Conservation (phyloP, 2,797 vertebrate species). For the Paramormyrops hopkinsi region DNA sequence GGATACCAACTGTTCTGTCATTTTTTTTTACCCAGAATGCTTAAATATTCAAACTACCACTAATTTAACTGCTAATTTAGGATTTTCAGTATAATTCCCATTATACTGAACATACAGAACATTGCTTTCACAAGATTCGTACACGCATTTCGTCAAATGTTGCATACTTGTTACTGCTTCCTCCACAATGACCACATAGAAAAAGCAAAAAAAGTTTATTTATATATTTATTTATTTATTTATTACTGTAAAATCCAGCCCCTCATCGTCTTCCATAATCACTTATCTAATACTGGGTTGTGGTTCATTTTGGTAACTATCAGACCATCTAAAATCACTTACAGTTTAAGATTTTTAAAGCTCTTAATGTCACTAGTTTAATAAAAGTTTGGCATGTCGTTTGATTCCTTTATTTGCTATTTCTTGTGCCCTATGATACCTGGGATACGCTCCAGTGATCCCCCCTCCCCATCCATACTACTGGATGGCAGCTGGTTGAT, state of each 20-base stretch:
- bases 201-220: not conserved
- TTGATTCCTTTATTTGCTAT: not conserved
- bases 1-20: not conserved
- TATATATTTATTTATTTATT: not conserved
- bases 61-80: not conserved
- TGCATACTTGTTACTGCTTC: not conserved
- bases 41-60: not conserved
- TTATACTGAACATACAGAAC: not conserved
- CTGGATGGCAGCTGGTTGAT: not conserved
- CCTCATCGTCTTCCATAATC: not conserved
- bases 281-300: not conserved
- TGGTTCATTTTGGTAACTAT: not conserved
- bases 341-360: not conserved
- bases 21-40: not conserved
- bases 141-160: not conserved
- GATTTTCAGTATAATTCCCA: not conserved
- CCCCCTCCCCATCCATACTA: not conserved
- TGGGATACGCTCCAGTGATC: not conserved
- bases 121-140: not conserved
- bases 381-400: not conserved
- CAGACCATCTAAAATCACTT: not conserved
- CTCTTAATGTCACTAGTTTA: not conserved
- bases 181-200: not conserved
- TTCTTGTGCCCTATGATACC: not conserved
- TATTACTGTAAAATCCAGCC: not conserved